Evolutionary conservation across 2,113 vertebrate species (phyloP), one percentile per base, ranked within the genome.

Genomic region (Petrocephalus microphthalmus): DNA sequence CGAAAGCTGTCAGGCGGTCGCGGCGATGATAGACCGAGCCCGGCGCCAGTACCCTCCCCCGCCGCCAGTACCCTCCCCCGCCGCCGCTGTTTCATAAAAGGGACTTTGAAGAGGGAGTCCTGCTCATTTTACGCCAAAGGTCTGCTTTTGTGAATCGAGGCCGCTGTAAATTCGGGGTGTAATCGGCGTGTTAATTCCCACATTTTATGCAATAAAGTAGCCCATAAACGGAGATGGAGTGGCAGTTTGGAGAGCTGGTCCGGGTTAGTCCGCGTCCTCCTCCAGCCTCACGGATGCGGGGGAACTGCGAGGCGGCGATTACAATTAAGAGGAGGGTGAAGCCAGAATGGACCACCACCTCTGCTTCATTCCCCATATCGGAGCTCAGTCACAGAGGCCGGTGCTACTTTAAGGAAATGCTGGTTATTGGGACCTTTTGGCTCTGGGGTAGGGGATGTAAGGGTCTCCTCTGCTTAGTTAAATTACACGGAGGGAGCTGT

Each of bases 151-250:
- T 85, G 51, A 20, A 83, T n/a, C 15, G 37, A 49, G 37, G 81
- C 45, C 7, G 42, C 45, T 25, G 49, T 83, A 83, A 83, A 83
- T 22, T 83, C 10, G 33, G 20, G 81, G 10, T 54, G 84, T 54
- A 54, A 85, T 85, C 52, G 25, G 49, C 52, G 49, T 85, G 52
- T 85, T 85, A 53, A 85, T 85, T 53, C 52, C 15, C 52, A 85
- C 51, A 85, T 85, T 85, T 85, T 85, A 56, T 37, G 84, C 52
- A 49, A 83, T 49, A 83, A 49, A 83, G 71, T 42, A 29, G 13
- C 5, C 84, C 17, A 42, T 54, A 56, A 85, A 85, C 29, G 11
- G 52, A 37, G 84, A 85, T 85, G 49, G 52, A 54, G 22, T 33
- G 10, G 51, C 49, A 54, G 51, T 29, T 85, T 6, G 19, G 19